Percentiles rank a stretch among this genome's conserved stretches.
phyloP scores from a whole-genome alignment of 2,888 invertebrate species.

The Heliconius aoede region DNA sequence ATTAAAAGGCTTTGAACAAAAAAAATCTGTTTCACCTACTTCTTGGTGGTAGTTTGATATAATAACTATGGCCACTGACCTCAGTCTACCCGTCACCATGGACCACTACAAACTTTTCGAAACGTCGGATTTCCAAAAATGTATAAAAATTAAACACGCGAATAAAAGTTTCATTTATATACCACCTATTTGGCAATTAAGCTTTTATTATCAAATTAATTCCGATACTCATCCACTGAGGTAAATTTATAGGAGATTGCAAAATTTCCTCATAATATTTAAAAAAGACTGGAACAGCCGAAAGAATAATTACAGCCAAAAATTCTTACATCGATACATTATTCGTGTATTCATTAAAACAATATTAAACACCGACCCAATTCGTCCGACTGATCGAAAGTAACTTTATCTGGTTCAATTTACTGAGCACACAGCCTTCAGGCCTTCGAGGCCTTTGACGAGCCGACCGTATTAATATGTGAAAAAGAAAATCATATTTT shows the following conservation, averaged over 20 bases:
- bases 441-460: constrained; percentile 33
- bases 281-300: constrained; percentile 19
- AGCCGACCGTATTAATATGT: constrained; percentile 15
- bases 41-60: not conserved
- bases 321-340: not conserved
- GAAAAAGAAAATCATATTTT: constrained; percentile 29
- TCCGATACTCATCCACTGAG: constrained; percentile 60
- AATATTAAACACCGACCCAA: constrained; percentile 3
- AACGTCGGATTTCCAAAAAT: not conserved
- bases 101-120: not conserved
- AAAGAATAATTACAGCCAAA: constrained; percentile 15
- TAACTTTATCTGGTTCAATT: constrained; percentile 34
- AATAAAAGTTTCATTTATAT: not conserved
- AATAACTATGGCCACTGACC: not conserved
- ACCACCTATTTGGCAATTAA: constrained; percentile 20
- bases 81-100: not conserved
- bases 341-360: not conserved
- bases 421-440: constrained; percentile 38
- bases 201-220: constrained; percentile 26
- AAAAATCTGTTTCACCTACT: not conserved
- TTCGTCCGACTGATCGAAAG: constrained; percentile 13
- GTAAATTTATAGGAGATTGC: constrained; percentile 57
- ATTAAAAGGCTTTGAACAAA: not conserved
- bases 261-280: constrained; percentile 46
- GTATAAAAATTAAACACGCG: not conserved